Evolutionary conservation across 2,888 invertebrate genomes (phyloP).

Genomic region (Nomada flava): DNA sequence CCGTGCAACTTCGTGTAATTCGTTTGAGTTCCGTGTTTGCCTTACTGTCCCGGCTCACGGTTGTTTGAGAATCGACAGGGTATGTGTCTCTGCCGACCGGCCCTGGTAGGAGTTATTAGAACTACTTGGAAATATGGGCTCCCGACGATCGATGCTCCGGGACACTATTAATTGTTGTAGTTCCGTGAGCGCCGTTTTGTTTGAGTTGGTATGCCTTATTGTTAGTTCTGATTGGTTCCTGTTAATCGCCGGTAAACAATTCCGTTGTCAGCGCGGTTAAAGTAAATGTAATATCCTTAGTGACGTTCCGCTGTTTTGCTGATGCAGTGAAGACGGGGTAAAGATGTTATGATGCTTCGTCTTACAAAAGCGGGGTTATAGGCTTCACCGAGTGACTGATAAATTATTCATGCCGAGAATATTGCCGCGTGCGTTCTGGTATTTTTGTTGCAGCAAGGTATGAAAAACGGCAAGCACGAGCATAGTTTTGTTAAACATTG

Average conservation of each 20-base stretch:
- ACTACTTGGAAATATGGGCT: constrained; percentile 13
- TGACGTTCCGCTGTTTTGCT: not conserved
- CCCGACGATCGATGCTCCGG: not conserved
- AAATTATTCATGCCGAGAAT: not conserved
- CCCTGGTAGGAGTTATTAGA: constrained; percentile 29
- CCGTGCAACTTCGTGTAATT: constrained; percentile 26
- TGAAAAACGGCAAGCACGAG: not conserved
- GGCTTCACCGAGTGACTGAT: too few relatives aligned
- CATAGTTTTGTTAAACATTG: not conserved
- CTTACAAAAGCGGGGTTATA: not conserved
- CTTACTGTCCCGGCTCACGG: constrained; percentile 16
- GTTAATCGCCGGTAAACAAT: not conserved
- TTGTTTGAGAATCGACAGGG: constrained; percentile 39
- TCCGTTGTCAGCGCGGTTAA: not conserved
- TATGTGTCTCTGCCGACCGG: constrained; percentile 9
- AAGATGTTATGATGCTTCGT: not conserved
- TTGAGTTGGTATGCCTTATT: not conserved
- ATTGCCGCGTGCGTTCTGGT: not conserved
- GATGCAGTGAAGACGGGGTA: not conserved
- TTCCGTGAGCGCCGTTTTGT: not conserved
- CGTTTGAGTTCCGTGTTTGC: constrained; percentile 49
- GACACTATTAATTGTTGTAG: constrained; percentile 16
- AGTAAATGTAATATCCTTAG: not conserved
- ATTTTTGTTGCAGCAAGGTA: not conserved
- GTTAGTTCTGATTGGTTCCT: not conserved